Percentiles rank a stretch among this genome's conserved stretches.
These are phyloP conservation scores for Pseudomyrmex dendroicus DNA, from an alignment of 1,140 invertebrate species.

Conservation along the genomic window DNA sequence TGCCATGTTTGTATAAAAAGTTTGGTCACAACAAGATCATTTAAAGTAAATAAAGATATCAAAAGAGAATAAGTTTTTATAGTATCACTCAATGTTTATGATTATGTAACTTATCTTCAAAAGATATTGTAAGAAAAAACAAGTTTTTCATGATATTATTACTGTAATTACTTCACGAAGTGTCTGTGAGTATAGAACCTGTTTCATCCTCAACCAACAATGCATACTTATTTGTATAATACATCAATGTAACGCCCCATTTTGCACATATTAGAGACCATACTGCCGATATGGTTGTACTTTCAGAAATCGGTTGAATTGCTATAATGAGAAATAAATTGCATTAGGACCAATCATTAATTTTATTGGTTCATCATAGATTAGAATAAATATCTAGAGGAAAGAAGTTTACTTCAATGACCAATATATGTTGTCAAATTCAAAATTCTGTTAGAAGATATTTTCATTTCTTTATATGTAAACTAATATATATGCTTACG, in stretches of 20 bases:
- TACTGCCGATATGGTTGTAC: conserved; percentile 66
- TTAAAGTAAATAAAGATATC: too few relatives aligned
- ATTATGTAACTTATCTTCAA: neutral
- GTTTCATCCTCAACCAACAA: conserved; percentile 59
- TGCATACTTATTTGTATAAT: conserved; percentile 66
- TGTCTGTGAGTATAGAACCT: conserved; percentile 63
- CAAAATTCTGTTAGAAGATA: too few relatives aligned
- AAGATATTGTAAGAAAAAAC: conserved; percentile 13
- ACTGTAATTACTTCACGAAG: conserved; percentile 22
- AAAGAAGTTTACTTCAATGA: neutral
- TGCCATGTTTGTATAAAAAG: conserved; percentile 15
- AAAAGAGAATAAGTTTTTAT: too few relatives aligned
- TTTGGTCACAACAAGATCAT: too few relatives aligned
- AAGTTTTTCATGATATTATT: conserved; percentile 4
- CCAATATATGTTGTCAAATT: neutral
- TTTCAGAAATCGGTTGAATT: conserved; percentile 58
- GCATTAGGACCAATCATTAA: too few relatives aligned
- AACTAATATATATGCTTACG: conserved; percentile 63
- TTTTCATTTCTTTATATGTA: neutral
- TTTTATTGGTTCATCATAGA: neutral
- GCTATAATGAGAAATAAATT: conserved; percentile 53
- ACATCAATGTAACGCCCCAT: conserved; percentile 71
- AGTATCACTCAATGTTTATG: neutral
- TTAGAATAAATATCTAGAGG: neutral
- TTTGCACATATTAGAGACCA: conserved; percentile 70